phyloP scores from a whole-genome alignment of 1,140 invertebrate species.

The Anthonomus grandis region DNA sequence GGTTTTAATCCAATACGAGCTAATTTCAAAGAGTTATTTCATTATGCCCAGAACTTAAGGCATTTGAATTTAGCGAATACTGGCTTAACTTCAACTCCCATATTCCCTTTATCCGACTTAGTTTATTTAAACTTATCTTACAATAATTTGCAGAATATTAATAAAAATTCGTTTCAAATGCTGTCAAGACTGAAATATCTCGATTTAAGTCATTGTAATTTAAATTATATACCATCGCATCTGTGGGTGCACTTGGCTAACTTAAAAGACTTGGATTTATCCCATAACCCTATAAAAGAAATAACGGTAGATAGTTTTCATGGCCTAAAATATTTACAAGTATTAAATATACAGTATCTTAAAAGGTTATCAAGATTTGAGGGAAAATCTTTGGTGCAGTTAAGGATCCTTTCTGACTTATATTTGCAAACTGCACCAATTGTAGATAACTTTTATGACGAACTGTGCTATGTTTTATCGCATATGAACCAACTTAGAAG shows the following conservation, averaged over 20 bases:
- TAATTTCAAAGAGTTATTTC: slow-evolving; percentile 87
- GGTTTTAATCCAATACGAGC: slow-evolving; percentile 77
- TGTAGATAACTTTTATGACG: slow-evolving; percentile 58
- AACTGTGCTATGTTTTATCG: slow-evolving; percentile 58
- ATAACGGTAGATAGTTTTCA: slow-evolving; percentile 52
- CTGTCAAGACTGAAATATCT: slow-evolving; percentile 62
- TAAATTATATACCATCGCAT: slow-evolving; percentile 62
- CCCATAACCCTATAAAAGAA: slow-evolving; percentile 47
- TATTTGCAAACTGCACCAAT: slow-evolving; percentile 64
- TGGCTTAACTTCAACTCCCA: slow-evolving; percentile 69
- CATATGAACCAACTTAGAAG: slow-evolving; percentile 53
- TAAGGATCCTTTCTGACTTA: slow-evolving; percentile 59
- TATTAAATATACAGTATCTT: slow-evolving; percentile 56
- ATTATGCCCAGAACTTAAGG: slow-evolving; percentile 77
- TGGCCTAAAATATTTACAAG: slow-evolving; percentile 54
- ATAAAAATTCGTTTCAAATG: slow-evolving; percentile 60
- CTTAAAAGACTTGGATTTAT: slow-evolving; percentile 45
- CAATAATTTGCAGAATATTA: slow-evolving; percentile 64
- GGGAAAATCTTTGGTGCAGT: slow-evolving; percentile 59
- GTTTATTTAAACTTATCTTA: slow-evolving; percentile 72
- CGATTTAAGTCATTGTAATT: slow-evolving; percentile 63
- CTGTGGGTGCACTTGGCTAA: slow-evolving; percentile 49
- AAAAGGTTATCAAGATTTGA: slow-evolving; percentile 63
- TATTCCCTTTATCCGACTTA: slow-evolving; percentile 67
- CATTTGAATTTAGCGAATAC: slow-evolving; percentile 71